phyloP scores from a whole-genome alignment of 2,888 invertebrate species.

The Eupeodes luniger region DNA sequence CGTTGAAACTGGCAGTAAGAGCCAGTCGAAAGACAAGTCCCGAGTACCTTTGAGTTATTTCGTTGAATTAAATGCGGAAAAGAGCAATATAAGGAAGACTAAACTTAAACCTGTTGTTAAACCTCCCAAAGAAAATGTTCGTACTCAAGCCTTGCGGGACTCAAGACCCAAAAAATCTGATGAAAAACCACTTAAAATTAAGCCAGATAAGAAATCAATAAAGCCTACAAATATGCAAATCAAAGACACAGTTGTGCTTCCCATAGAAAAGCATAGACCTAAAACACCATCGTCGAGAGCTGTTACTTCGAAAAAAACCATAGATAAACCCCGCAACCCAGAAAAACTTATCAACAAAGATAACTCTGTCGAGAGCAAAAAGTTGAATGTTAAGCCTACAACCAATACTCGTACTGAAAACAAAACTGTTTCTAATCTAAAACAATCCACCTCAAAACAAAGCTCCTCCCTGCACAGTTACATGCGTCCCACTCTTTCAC shows the following conservation, averaged over 20 bases:
- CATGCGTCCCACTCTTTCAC: constrained; percentile 87
- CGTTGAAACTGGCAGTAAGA: background rate
- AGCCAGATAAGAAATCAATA: background rate
- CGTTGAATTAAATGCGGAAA: constrained; percentile 64
- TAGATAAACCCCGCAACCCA: background rate
- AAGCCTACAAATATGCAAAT: background rate
- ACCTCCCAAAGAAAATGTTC: background rate
- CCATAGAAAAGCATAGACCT: background rate
- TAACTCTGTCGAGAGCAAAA: background rate
- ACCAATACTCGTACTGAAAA: background rate
- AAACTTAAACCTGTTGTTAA: background rate
- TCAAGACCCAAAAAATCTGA: background rate
- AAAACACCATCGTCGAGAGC: background rate
- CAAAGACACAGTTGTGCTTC: background rate
- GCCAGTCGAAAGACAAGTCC: background rate
- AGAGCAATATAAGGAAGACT: background rate
- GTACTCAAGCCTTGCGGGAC: background rate
- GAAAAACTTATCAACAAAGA: constrained; percentile 69
- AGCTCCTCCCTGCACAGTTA: constrained; percentile 84
- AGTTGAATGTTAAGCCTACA: background rate
- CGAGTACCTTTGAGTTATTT: constrained; percentile 71
- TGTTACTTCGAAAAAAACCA: background rate
- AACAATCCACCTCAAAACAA: constrained; percentile 34
- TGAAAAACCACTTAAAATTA: background rate
- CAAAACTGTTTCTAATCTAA: background rate